Percentiles rank a stretch among this genome's conserved stretches.
Evolutionary conservation across 2,888 invertebrate species (phyloP).

Genomic region (Iphiclides podalirius): DNA sequence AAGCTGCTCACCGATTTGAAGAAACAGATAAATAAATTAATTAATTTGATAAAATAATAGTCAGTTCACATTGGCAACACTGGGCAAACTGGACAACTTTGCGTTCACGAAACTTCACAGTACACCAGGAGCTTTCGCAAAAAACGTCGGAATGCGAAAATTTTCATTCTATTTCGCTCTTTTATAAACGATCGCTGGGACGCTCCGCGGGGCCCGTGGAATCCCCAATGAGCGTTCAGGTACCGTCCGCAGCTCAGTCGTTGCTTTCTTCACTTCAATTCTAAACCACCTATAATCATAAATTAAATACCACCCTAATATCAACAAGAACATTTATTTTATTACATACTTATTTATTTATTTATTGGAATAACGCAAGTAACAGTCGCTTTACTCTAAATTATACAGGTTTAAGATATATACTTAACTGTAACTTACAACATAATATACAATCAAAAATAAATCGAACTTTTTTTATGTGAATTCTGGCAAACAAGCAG

Average conservation of each 20-base stretch:
- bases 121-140: slow-evolving; percentile 34
- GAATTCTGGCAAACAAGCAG: too few relatives aligned
- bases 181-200: slow-evolving; percentile 58
- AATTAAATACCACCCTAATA: too few relatives aligned
- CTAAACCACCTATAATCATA: too few relatives aligned
- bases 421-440: too few relatives aligned
- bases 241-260: slow-evolving; percentile 50
- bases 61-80: slow-evolving; percentile 13
- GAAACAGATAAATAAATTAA: background rate
- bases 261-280: too few relatives aligned
- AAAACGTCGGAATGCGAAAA: slow-evolving; percentile 53
- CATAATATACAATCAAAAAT: too few relatives aligned
- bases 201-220: slow-evolving; percentile 41
- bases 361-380: too few relatives aligned
- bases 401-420: too few relatives aligned
- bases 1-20: background rate
- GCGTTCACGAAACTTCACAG: slow-evolving; percentile 24
- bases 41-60: background rate
- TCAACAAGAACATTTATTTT: background rate
- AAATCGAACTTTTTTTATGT: too few relatives aligned
- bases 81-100: slow-evolving; percentile 3
- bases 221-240: slow-evolving; percentile 58
- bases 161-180: slow-evolving; percentile 50
- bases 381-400: too few relatives aligned
- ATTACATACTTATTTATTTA: too few relatives aligned